Evolutionary conservation across 2,888 invertebrate genomes (phyloP).

Genomic region (Polymixis flavicincta): DNA sequence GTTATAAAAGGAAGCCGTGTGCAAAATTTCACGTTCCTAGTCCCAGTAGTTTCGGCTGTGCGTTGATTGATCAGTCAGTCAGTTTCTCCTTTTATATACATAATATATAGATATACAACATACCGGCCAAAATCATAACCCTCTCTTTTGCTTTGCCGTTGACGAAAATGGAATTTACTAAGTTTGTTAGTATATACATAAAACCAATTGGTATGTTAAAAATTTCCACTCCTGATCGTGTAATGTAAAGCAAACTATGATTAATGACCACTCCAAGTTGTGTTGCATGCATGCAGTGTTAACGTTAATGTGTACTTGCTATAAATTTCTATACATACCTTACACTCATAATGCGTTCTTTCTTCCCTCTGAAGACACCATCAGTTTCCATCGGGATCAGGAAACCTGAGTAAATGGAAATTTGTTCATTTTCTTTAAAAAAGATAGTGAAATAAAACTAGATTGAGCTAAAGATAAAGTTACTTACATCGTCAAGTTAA

Average conservation of each 20-base stretch:
- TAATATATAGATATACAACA: no score
- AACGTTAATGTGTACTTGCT: slow-evolving; percentile 22
- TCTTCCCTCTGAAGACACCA: slow-evolving; percentile 92
- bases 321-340: slow-evolving; percentile 75
- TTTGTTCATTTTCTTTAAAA: neutral
- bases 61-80: no score
- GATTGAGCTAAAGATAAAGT: no score
- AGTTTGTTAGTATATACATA: no score
- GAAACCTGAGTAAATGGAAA: slow-evolving; percentile 89
- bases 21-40: no score
- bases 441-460: neutral
- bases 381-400: slow-evolving; percentile 92
- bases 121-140: no score
- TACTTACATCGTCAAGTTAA: no score
- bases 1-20: no score
- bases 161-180: no score
- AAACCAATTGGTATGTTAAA: neutral
- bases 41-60: no score
- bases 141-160: no score
- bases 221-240: neutral
- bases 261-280: slow-evolving; percentile 24
- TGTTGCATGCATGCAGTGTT: slow-evolving; percentile 62
- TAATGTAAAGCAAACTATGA: slow-evolving; percentile 18
- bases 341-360: slow-evolving; percentile 94
- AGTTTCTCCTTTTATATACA: no score